Base-by-base conservation (phyloP, 2,888 invertebrate genomes). In the Hydrotaea diabolus region DNA sequence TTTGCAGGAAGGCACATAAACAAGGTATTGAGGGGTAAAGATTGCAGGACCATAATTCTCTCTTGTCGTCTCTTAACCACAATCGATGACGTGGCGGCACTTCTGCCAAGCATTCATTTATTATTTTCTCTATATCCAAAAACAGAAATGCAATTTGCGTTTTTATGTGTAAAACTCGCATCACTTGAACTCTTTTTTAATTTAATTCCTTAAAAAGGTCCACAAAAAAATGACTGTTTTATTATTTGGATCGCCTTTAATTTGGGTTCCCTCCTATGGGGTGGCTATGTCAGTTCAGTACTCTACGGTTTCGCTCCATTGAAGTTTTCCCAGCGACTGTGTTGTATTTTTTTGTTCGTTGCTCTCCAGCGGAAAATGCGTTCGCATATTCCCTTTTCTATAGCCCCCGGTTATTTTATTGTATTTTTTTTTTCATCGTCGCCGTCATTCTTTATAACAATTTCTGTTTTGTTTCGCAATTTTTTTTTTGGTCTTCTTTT, bases 381-480 rank as follows among this genome's bases (percentile, higher is more conserved):
- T 66, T 66, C 66, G 19, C 8, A n/a, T 21, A 66, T 66, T 66
- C 66, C 39, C 31, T 36, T 36, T 36, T 36, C 2, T 31, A 31
- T 64, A 21, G 66, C 66, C 66, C 43, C 66, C 66, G 26, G 66
- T 66, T 66, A 66, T 66, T 66, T 66, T 43, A 66, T 66, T 66
- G 66, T 66, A 19, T 19, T 39, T 39, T 39, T 39, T 66, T 31
- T 31, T 9, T 66, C 8, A 36, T 17, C 21, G 39, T 43, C 62
- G 62, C 31, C 66, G 39, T 66, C 66, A 66, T 66, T 39, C 66
- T 66, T 66, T 66, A 43, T 66, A 66, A 43, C 39, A 39, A 66
- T 39, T 66, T 66, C 66, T 66, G 66, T 21, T 31, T 31, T 39
- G 43, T 66, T 66, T 39, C 13, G 39, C 31, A n/a, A n/a, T 64